A percentile compares a stretch with the other conserved stretches of the same genome.
Evolutionary conservation across 2,888 invertebrate species (phyloP).

Genomic region (Cryptosula pallasiana): DNA sequence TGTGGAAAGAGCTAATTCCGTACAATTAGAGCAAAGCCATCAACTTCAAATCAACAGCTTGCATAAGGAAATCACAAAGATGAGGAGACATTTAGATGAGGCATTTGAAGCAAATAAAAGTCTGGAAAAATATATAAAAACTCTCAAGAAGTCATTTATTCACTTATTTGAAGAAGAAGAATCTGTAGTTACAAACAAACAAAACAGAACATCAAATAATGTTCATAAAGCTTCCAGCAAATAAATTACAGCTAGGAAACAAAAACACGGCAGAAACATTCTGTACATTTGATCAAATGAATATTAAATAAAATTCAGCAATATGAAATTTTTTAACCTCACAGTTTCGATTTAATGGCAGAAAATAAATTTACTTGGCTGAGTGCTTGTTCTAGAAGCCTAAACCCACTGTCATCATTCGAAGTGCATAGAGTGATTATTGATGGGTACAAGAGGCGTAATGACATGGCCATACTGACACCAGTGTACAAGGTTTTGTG

Average conservation of each 20-base stretch:
- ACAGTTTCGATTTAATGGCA: slow-evolving; percentile 6
- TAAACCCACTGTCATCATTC: neutral
- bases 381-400: neutral
- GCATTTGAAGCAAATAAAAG: slow-evolving; percentile 3
- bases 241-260: no score
- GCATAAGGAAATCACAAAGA: neutral
- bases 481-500: neutral
- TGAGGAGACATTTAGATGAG: neutral
- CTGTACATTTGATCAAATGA: no score
- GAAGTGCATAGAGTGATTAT: neutral
- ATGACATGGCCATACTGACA: neutral
- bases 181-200: neutral
- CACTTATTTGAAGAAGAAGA: neutral
- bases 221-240: no score
- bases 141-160: neutral
- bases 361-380: no score
- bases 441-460: neutral
- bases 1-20: neutral
- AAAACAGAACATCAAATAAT: neutral
- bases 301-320: no score
- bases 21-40: neutral
- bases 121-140: slow-evolving; percentile 1
- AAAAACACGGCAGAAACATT: no score
- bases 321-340: no score
- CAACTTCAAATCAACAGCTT: neutral